phyloP scores from a whole-genome alignment of 2,113 vertebrate genomes.

The Pholis gunnellus region DNA sequence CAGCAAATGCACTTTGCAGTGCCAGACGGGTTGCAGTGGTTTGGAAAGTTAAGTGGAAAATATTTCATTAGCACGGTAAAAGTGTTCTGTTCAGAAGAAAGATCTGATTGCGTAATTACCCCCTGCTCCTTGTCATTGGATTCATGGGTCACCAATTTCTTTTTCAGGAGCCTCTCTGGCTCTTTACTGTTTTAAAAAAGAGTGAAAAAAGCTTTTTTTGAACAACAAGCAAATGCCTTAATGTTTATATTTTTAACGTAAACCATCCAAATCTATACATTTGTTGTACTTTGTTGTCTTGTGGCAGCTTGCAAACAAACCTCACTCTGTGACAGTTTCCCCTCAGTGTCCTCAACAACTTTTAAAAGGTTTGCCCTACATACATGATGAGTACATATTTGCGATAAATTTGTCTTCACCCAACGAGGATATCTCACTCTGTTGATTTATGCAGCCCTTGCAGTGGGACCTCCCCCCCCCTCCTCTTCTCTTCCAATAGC shows the following conservation, averaged over 20 bases:
- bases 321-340: conserved; percentile 13
- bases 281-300: not conserved
- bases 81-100: not conserved
- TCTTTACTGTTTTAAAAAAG: not conserved
- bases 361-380: conserved; percentile 6
- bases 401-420: conserved; percentile 30
- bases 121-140: conserved; percentile 12
- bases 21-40: not conserved
- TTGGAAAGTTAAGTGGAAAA: not conserved
- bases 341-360: conserved; percentile 5
- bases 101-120: conserved; percentile 27
- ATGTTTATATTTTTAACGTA: conserved; percentile 1
- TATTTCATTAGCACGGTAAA: not conserved
- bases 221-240: not conserved
- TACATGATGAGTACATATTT: conserved; percentile 28
- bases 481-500: conserved; percentile 33
- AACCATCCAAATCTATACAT: not conserved
- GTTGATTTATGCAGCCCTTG: conserved; percentile 60
- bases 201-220: conserved; percentile 9
- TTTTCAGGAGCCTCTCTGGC: not conserved
- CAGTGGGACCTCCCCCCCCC: conserved; percentile 18
- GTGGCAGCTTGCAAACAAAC: conserved; percentile 24
- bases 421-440: conserved; percentile 40
- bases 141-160: conserved; percentile 15
- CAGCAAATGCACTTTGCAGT: not conserved